Evolutionary conservation across 2,888 invertebrate genomes (phyloP).

Genomic region (Electrophaes corylata): DNA sequence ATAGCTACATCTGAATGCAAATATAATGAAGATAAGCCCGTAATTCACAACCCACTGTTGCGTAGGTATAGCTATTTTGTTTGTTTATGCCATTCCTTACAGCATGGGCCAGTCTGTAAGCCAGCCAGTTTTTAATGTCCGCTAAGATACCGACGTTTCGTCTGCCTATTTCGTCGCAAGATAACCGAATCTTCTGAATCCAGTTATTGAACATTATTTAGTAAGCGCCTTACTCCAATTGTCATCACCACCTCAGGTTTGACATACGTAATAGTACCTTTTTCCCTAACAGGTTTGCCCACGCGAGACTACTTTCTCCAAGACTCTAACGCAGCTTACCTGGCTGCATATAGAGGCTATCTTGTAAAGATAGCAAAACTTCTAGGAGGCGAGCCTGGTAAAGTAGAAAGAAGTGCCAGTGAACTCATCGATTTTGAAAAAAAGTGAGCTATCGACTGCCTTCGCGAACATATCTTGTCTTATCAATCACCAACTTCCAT

Average conservation of each 20-base stretch:
- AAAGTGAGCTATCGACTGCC: slow-evolving; percentile 55
- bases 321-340: slow-evolving; percentile 86
- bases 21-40: too few species aligned
- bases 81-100: too few species aligned
- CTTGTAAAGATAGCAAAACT: slow-evolving; percentile 89
- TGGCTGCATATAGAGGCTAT: slow-evolving; percentile 92
- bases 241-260: not conserved
- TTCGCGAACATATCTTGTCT: not conserved
- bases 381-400: slow-evolving; percentile 87
- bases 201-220: too few species aligned
- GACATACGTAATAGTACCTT: not conserved
- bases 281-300: slow-evolving; percentile 83
- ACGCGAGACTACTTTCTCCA: slow-evolving; percentile 91
- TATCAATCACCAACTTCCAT: not conserved
- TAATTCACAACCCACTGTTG: too few species aligned
- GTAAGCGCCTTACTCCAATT: too few species aligned
- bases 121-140: too few species aligned
- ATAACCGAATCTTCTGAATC: too few species aligned
- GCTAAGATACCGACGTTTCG: too few species aligned
- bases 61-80: too few species aligned
- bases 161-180: too few species aligned
- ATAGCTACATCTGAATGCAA: too few species aligned
- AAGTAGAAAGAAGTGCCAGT: slow-evolving; percentile 87
- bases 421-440: slow-evolving; percentile 92
- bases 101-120: too few species aligned